Base-by-base conservation (phyloP, 2,113 vertebrate species). In the Chunga burmeisteri region DNA sequence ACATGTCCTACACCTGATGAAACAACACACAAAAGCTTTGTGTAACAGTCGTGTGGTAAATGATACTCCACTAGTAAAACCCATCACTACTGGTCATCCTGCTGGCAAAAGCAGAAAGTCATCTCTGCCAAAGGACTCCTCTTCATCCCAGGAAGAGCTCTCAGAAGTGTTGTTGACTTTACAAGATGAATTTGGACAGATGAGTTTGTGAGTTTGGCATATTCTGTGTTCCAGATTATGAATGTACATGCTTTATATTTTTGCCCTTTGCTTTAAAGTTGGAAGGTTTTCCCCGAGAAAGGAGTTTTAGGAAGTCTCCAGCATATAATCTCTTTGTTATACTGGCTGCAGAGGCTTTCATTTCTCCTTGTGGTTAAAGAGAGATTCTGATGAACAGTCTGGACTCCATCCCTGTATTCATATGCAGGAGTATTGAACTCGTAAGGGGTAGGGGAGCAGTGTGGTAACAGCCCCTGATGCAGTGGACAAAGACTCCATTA, bases 1-100 rank as follows among this genome's bases (percentile, higher is more conserved):
- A 88, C 98, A 99, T 0, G 99, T 99, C 53, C 94, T 99, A 23
- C 99, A 99, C 91, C 98, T 99, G 16, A 98, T 99, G 98, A 99
- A 99, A 84, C 99, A 99, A 34, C 99, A 99, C 96, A 98, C 98
- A 1, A 99, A 98, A 58, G 98, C 98, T 78, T 94, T 99, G 65
- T 99, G 99, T 97, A 99, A 99, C 73, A 98, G 98, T 16, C 98
- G 92, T 0, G 99, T 99, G 47, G 96, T 99, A 22, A 98, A 97
- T 5, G 98, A 93, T 34, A 74, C 95, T 59, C 96, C 98, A 2
- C 46, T 98, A 63, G 94, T 93, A 44, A 97, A 96, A 52, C 82
- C 97, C 47, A 3, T 42, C 23, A 16, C 59, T n/a, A 7, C 8
- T 6, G 30, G 6, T 13, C 81, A 66, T 38, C 87, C 88, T 84